These are phyloP conservation scores for Megalops atlanticus DNA, from an alignment of 2,113 vertebrate genomes.

Conservation along the genomic window DNA sequence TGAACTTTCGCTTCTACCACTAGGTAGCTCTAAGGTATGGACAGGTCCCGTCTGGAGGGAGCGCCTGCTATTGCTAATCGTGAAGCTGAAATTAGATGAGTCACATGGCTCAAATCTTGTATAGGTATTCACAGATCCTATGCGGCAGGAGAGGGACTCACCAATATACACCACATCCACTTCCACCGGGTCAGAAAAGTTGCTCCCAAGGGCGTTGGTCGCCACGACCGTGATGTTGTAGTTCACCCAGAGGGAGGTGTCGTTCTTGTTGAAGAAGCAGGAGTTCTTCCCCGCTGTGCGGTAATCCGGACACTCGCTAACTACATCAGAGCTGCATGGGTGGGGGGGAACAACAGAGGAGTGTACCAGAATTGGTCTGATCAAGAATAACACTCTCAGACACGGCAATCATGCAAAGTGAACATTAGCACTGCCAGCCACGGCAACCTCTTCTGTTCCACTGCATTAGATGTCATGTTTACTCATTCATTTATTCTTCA, in stretches of 20 bases:
- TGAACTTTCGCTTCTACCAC: too few relatives aligned
- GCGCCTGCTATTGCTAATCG: neutral
- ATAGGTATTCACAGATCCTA: neutral
- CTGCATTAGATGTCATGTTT: too few relatives aligned
- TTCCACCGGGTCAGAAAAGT: constrained; percentile 72
- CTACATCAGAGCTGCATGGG: constrained; percentile 60
- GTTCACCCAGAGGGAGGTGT: constrained; percentile 81
- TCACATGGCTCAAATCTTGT: neutral
- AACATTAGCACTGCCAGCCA: too few relatives aligned
- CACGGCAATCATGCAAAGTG: too few relatives aligned
- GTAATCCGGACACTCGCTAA: constrained; percentile 88
- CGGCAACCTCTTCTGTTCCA: too few relatives aligned
- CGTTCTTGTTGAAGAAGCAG: constrained; percentile 88
- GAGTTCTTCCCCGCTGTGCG: constrained; percentile 81
- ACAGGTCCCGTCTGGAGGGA: neutral
- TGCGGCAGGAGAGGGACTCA: constrained; percentile 57
- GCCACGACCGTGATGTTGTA: constrained; percentile 87
- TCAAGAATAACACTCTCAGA: neutral
- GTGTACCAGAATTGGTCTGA: neutral
- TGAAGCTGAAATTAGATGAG: neutral
- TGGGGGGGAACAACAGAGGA: constrained; percentile 21
- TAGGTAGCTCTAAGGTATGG: neutral
- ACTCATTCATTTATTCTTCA: too few relatives aligned
- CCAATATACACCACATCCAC: constrained; percentile 87
- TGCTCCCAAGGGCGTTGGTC: constrained; percentile 79